Base-by-base conservation (phyloP, 2,888 invertebrate genomes). In the Cordilura impudica region DNA sequence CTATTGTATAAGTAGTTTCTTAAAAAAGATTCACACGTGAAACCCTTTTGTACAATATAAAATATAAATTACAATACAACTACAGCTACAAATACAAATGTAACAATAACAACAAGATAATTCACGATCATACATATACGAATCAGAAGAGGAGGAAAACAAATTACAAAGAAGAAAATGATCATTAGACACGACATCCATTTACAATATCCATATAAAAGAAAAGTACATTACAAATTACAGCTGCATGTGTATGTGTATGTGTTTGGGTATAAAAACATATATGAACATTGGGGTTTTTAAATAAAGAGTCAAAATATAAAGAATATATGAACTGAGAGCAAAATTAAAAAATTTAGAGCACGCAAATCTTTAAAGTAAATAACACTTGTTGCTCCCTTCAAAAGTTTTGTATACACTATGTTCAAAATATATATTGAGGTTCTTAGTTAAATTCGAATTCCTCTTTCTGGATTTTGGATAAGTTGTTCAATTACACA, bases 181-280 rank as follows among this genome's bases (percentile, higher is more conserved):
- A 77, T 72, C 61, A 67, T 72, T 77, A 77, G 72, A 71, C 72
- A 77, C 77, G 72, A 63, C 43, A 77, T 31, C 21, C 23, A 66
- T 72, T 63, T 60, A 43, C 12, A 29, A 56, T 31, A 31, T 43
- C 12, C 29, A 56, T 31, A 31, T 43, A 12, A 39, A 39, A n/a
- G n/a, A n/a, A 35, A 39, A 39, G 3, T n/a, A 4, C 16, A 18
- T 47, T 14, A 23, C 14, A 26, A n/a, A 23, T 51, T 51, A 51
- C 10, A 21, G 1, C 12, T 19, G 12, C 19, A 21, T 21, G 21
- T 12, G 0, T 4, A 4, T 10, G 31, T 31, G 2, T 31, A 31
- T 8, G 10, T 31, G 8, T 31, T 31, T 31, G 10, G 21, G 21
- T 3, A 19, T 12, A 8, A 10, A 49, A 4, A n/a, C n/a, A 21